Conservation (phyloP, 2,888 invertebrate species). For the Nycteola revayana region DNA sequence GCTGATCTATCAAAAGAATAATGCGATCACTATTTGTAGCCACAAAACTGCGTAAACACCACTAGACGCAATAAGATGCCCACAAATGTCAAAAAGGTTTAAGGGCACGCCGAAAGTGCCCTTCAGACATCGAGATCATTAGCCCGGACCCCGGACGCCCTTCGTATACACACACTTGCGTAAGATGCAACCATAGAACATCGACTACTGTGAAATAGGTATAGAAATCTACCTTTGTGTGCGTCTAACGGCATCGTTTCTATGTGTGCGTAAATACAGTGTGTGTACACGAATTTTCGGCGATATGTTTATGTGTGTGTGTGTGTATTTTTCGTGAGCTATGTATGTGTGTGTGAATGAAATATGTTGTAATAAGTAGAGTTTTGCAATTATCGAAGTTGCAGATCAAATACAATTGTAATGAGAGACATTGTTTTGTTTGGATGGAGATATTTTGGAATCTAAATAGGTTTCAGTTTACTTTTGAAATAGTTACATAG, state of each 20-base stretch:
- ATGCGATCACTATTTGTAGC: too few relatives aligned
- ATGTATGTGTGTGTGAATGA: slow-evolving; percentile 5
- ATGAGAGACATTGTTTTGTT: too few relatives aligned
- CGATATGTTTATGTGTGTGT: slow-evolving; percentile 6
- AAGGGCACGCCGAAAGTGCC: slow-evolving; percentile 34
- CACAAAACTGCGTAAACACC: too few relatives aligned
- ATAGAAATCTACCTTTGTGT: slow-evolving; percentile 5
- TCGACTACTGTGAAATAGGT: too few relatives aligned
- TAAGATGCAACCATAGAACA: slow-evolving; percentile 24
- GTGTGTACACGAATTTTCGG: slow-evolving; percentile 9
- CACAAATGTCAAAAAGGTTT: slow-evolving; percentile 23
- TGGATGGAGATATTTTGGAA: too few relatives aligned
- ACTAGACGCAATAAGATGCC: slow-evolving; percentile 9
- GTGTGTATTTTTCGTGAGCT: slow-evolving; percentile 13
- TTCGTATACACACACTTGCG: slow-evolving; percentile 12
- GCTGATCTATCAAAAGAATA: too few relatives aligned
- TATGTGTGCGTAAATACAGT: slow-evolving; percentile 2
- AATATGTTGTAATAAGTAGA: not conserved
- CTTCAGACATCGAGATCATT: slow-evolving; percentile 41
- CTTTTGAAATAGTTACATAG: too few relatives aligned
- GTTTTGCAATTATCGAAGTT: too few relatives aligned
- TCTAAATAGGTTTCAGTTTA: too few relatives aligned
- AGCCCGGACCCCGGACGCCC: slow-evolving; percentile 29
- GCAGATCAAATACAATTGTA: too few relatives aligned
- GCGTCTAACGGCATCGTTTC: not conserved